phyloP scores from a whole-genome alignment of 2,113 vertebrate species.

The Heterotilapia buettikoferi region DNA sequence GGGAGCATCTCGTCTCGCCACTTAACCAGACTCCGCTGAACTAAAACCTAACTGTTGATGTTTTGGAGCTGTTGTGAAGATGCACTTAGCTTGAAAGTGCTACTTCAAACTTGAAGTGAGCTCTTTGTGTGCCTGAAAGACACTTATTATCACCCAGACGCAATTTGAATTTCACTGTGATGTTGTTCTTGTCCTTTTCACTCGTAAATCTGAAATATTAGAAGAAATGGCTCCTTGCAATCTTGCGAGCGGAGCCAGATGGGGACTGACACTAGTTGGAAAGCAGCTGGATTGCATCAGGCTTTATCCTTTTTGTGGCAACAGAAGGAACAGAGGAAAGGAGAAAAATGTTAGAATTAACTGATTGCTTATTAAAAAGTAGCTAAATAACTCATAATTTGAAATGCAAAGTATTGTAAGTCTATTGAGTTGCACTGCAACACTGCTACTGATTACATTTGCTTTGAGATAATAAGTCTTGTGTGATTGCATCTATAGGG shows the following conservation, averaged over 20 bases:
- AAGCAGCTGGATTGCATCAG: background rate
- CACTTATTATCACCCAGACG: background rate
- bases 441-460: background rate
- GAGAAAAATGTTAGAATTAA: background rate
- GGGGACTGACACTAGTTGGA: background rate
- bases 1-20: background rate
- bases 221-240: background rate
- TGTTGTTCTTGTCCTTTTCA: background rate
- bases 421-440: background rate
- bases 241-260: background rate
- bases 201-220: background rate
- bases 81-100: background rate
- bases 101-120: background rate
- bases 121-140: background rate
- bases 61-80: background rate
- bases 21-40: background rate
- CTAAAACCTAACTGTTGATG: background rate
- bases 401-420: background rate
- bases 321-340: background rate
- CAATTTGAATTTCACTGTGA: background rate
- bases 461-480: background rate
- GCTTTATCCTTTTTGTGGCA: background rate
- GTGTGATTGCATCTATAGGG: background rate
- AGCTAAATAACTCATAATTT: background rate
- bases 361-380: background rate